Conservation (phyloP, 2,113 vertebrate species). For the Notarius quadriscutis region DNA sequence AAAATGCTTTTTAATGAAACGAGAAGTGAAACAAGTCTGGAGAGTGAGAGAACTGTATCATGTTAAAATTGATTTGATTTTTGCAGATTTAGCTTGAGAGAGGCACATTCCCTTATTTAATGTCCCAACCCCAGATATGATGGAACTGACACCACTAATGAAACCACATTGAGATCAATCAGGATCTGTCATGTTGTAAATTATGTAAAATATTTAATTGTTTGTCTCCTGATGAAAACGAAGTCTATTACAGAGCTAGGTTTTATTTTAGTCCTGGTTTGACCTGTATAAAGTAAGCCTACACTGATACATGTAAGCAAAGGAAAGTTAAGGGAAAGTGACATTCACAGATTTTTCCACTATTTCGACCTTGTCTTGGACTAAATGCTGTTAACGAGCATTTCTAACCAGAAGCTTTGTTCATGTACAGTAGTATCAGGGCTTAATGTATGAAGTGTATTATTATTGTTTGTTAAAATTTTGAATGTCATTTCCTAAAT, state of each 20-base stretch:
- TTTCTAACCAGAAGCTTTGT: slow-evolving; percentile 6
- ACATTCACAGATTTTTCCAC: background rate
- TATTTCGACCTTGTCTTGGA: background rate
- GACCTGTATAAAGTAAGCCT: slow-evolving; percentile 11
- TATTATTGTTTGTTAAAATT: slow-evolving; percentile 79
- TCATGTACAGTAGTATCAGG: slow-evolving; percentile 68
- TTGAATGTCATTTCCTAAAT: slow-evolving; percentile 81
- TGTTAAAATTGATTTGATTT: background rate
- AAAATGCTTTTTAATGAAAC: background rate
- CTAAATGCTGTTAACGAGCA: slow-evolving; percentile 12
- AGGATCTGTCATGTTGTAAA: slow-evolving; percentile 30
- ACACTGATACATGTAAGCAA: background rate
- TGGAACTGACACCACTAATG: slow-evolving; percentile 12
- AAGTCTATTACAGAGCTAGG: slow-evolving; percentile 53
- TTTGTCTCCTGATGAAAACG: slow-evolving; percentile 64
- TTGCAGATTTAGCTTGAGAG: background rate
- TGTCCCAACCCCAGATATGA: background rate
- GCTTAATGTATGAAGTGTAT: slow-evolving; percentile 70
- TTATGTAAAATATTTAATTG: slow-evolving; percentile 35
- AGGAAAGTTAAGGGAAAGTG: background rate
- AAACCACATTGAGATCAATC: background rate
- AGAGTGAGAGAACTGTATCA: background rate
- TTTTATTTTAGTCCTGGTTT: slow-evolving; percentile 14
- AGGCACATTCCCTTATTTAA: slow-evolving; percentile 2
- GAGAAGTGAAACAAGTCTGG: background rate